Conservation (phyloP, 2,888 invertebrate species). For the Drosophila barbarae region DNA sequence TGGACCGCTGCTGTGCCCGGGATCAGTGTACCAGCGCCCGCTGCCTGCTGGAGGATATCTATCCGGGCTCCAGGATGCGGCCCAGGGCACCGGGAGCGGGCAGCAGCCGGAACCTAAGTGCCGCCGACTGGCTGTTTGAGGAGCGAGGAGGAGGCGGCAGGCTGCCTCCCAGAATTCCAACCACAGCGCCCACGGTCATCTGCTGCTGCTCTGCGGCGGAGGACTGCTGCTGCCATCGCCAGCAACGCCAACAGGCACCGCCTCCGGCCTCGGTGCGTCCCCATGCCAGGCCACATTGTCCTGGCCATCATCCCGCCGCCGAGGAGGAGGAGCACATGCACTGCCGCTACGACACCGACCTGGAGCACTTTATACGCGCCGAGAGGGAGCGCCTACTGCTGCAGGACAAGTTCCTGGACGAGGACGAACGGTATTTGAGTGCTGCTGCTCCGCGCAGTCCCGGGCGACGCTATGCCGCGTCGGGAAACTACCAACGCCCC, state of each 20-base stretch:
- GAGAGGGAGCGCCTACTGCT: conserved; percentile 77
- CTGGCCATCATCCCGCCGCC: conserved; percentile 76
- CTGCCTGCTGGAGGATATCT: conserved; percentile 78
- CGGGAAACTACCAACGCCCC: conserved; percentile 63
- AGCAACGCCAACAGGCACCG: conserved; percentile 16
- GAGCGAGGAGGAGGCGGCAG: conserved; percentile 61
- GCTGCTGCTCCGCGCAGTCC: conserved; percentile 53
- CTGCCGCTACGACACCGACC: conserved; percentile 77
- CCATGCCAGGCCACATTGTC: conserved; percentile 65
- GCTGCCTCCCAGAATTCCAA: conserved; percentile 26
- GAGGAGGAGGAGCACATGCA: conserved; percentile 78
- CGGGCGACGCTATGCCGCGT: conserved; percentile 41
- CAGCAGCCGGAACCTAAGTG: conserved; percentile 74
- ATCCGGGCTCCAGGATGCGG: conserved; percentile 62
- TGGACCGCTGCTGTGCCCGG: conserved; percentile 76
- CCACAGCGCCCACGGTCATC: conserved; percentile 59
- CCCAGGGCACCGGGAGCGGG: conserved; percentile 57
- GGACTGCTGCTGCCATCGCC: conserved; percentile 77
- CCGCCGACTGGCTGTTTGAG: conserved; percentile 77
- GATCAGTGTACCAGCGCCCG: conserved; percentile 78
- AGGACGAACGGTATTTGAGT: conserved; percentile 77
- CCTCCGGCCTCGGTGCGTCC: conserved; percentile 40
- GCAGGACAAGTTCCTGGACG: conserved; percentile 79
- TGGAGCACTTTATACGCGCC: conserved; percentile 78
- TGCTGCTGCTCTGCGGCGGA: conserved; percentile 77